Evolutionary conservation across 2,113 vertebrate genomes (phyloP), one percentile per base, ranked within the genome.

Genomic region (Dryoscopus gambensis): DNA sequence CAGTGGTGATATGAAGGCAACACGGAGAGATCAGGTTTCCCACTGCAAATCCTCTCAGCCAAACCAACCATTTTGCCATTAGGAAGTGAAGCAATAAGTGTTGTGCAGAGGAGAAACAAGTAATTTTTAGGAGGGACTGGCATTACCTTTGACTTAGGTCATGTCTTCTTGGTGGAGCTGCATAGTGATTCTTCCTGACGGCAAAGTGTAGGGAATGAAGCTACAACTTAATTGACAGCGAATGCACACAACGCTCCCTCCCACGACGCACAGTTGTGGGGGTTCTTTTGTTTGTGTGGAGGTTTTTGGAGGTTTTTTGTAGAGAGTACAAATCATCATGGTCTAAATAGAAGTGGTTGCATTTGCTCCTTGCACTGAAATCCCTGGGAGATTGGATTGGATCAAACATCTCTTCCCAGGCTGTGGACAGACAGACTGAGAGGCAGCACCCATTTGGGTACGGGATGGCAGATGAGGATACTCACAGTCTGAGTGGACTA

Each of bases 1-100:
- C 59, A 52, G 30, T 7, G 39, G 33, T 40, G 47, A 35, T 25
- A 42, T 6, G n/a, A 82, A 89, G 37, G 59, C 55, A 95, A 67
- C 44, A 39, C 20, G 21, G 35, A 74, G 39, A 95, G 73, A 90
- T 84, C 84, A 91, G 44, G 92, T 89, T 92, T 76, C 60, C 81
- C 37, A 27, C 50, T 4, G 27, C 76, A 96, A 97, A 95, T 96
- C 83, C 84, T 95, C 73, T 97, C 87, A 94, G 57, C 31, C 84
- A 91, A 93, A 85, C 16, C 40, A 67, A 60, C 19, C 10, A 40
- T 35, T 79, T 25, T 84, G 35, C 57, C 80, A 33, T 71, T 47
- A 85, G 77, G 37, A 89, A 89, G 69, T 39, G 69, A 94, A 87
- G 73, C 7, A 71, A 13, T 20, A n/a, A 80, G 39, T 20, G 9